A percentile compares a stretch with the other conserved stretches of the same genome.
Conservation (phyloP, 2,888 invertebrate genomes). For the Drosophila melanocephala region DNA sequence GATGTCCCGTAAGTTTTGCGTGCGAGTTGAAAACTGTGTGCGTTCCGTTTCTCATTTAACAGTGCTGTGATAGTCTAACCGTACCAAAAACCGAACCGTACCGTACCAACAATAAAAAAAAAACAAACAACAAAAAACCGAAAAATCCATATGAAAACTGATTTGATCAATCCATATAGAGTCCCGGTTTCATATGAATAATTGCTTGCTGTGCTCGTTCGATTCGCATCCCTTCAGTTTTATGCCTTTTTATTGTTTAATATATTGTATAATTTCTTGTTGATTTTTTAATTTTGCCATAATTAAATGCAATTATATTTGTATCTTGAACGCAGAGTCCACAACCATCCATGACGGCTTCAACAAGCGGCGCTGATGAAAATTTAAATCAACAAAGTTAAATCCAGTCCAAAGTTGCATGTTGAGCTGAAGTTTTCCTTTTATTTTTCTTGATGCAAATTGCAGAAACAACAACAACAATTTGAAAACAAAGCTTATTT, state of each 20-base stretch:
- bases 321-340: constrained; percentile 88
- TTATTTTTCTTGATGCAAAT: constrained; percentile 50
- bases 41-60: constrained; percentile 70
- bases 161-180: constrained; percentile 45
- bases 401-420: constrained; percentile 74
- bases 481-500: constrained; percentile 57
- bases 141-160: constrained; percentile 20
- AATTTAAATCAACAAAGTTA: constrained; percentile 89
- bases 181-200: constrained; percentile 35
- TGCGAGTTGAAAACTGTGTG: constrained; percentile 68
- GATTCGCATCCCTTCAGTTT: constrained; percentile 23
- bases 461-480: constrained; percentile 21
- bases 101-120: constrained; percentile 23
- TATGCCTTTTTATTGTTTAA: constrained; percentile 9
- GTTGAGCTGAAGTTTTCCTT: constrained; percentile 61
- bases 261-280: constrained; percentile 31
- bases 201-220: constrained; percentile 58
- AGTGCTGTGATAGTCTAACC: constrained; percentile 80
- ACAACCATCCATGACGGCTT: constrained; percentile 87
- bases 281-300: constrained; percentile 51
- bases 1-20: constrained; percentile 72
- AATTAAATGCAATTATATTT: constrained; percentile 66
- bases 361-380: constrained; percentile 89
- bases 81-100: constrained; percentile 41
- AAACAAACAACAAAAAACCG: background rate